Percentiles rank a stretch among this genome's conserved stretches.
These are phyloP conservation scores for Trichomalopsis sarcophagae DNA, from an alignment of 1,140 invertebrate genomes.

Conservation along the genomic window DNA sequence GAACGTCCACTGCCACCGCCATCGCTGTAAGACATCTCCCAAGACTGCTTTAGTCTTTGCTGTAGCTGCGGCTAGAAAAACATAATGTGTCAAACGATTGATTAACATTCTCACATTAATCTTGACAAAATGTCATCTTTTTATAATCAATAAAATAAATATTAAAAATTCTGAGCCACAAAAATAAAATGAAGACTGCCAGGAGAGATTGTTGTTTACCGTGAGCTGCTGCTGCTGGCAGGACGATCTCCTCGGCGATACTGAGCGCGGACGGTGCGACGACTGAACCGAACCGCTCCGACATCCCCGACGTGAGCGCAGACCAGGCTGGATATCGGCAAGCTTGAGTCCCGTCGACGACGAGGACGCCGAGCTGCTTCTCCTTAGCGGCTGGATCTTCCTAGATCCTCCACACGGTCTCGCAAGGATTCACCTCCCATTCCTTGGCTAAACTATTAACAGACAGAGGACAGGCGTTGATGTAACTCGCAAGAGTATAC, in stretches of 20 bases:
- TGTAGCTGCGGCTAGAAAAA: background rate
- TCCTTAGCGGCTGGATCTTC: slow-evolving; percentile 37
- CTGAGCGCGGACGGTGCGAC: slow-evolving; percentile 36
- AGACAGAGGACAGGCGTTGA: background rate
- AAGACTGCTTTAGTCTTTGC: slow-evolving; percentile 4
- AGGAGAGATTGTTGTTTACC: background rate
- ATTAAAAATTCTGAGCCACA: background rate
- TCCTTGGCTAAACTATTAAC: background rate
- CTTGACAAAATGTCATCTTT: background rate
- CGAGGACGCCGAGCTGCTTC: slow-evolving; percentile 34
- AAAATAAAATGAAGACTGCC: background rate
- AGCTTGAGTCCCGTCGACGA: slow-evolving; percentile 31
- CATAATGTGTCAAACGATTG: background rate
- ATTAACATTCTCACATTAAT: background rate
- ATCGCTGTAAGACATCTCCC: slow-evolving; percentile 75
- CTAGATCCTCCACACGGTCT: background rate
- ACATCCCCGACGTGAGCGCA: slow-evolving; percentile 56
- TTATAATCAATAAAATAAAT: no score
- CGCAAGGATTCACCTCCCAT: slow-evolving; percentile 28
- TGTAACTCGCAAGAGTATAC: background rate
- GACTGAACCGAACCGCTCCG: slow-evolving; percentile 39
- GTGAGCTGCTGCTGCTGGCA: background rate
- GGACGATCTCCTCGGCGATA: slow-evolving; percentile 25
- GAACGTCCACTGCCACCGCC: slow-evolving; percentile 73
- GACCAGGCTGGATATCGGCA: slow-evolving; percentile 30